These are phyloP conservation scores for Trinorchestia longiramus DNA, from an alignment of 1,140 invertebrate genomes.

Conservation along the genomic window DNA sequence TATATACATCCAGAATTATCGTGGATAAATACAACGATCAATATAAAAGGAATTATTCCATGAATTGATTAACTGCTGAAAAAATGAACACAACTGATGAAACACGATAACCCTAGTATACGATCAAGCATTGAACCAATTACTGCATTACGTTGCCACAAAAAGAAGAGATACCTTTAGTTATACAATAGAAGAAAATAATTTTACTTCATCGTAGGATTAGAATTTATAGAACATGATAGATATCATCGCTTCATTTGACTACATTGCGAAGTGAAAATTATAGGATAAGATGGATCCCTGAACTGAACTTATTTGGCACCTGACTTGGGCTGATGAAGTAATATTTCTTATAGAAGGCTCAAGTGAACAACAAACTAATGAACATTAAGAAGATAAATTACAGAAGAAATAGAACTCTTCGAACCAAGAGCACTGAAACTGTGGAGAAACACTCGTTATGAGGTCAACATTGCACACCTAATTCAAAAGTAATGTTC, in stretches of 20 bases:
- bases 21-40: neutral
- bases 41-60: neutral
- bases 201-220: neutral
- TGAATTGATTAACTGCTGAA: neutral
- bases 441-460: neutral
- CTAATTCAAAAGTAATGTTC: constrained; percentile 14
- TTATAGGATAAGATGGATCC: neutral
- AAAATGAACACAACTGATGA: neutral
- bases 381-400: neutral
- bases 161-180: neutral
- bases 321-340: constrained; percentile 9
- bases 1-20: constrained; percentile 48
- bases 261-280: neutral
- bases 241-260: neutral
- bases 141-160: neutral
- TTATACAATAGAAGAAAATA: neutral
- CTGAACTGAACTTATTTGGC: neutral
- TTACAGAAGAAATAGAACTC: neutral
- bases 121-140: neutral
- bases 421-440: neutral
- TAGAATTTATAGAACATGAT: neutral
- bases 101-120: neutral
- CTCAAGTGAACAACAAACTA: neutral
- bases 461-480: constrained; percentile 1
- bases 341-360: neutral